Conservation (phyloP, 2,113 vertebrate genomes). For the Puffinus mauretanicus region DNA sequence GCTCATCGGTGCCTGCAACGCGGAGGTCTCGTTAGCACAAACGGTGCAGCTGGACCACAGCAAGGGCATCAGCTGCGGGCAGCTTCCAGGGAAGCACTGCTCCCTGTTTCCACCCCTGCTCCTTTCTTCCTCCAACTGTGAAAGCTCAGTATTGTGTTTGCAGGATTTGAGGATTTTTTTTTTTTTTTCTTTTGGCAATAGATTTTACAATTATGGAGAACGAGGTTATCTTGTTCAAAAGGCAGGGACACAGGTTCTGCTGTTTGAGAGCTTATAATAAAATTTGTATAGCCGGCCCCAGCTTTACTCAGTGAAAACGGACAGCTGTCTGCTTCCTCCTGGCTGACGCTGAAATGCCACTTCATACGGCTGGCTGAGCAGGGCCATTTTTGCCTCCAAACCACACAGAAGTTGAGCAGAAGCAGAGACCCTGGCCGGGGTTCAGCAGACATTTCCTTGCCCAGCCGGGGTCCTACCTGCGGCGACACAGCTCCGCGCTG, state of each 20-base stretch:
- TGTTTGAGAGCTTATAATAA: neutral
- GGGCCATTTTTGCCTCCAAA: neutral
- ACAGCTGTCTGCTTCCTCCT: neutral
- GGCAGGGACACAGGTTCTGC: neutral
- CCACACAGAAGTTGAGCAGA: neutral
- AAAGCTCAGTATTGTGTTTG: neutral
- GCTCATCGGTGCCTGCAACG: too few relatives aligned
- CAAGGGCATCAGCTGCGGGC: too few relatives aligned
- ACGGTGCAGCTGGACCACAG: too few relatives aligned
- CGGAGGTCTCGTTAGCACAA: too few relatives aligned
- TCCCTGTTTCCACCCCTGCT: too few relatives aligned
- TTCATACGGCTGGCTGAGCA: too few relatives aligned
- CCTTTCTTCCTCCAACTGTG: too few relatives aligned
- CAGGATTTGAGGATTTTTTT: neutral
- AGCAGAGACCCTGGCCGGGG: neutral
- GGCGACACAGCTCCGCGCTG: neutral
- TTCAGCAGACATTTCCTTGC: neutral
- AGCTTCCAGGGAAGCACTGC: too few relatives aligned
- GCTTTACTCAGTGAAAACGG: neutral
- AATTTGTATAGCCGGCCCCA: neutral
- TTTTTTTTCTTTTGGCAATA: neutral
- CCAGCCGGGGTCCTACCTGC: neutral
- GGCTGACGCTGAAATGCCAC: neutral
- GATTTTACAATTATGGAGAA: neutral
- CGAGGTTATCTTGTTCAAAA: neutral